Conservation (phyloP, 2,797 vertebrate species). For the Euphonia xanthogaster region DNA sequence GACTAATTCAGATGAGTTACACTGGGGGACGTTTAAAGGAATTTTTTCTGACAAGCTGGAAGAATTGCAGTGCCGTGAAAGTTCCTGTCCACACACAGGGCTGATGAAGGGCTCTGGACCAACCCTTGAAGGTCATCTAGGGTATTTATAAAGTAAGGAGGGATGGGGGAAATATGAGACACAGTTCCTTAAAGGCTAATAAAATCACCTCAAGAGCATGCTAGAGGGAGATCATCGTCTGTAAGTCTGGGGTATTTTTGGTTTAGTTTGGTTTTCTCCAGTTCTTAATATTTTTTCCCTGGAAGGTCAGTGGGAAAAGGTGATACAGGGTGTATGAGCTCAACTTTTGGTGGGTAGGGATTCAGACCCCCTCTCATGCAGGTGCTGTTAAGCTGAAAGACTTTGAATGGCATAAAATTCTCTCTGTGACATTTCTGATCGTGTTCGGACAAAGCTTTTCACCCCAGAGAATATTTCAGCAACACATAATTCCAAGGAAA, state of each 20-base stretch:
- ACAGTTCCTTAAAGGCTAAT: background rate
- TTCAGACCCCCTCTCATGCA: fast-evolving
- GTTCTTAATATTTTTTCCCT: background rate
- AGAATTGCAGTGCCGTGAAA: background rate
- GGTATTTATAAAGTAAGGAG: background rate
- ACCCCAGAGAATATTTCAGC: background rate
- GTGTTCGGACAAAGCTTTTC: background rate
- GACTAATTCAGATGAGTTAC: slow-evolving; percentile 43
- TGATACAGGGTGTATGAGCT: background rate
- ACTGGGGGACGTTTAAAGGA: background rate
- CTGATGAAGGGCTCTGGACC: background rate
- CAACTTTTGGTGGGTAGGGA: background rate
- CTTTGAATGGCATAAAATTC: background rate
- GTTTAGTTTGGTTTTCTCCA: background rate
- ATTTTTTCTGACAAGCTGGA: slow-evolving; percentile 5
- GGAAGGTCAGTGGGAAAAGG: background rate
- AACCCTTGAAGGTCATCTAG: background rate
- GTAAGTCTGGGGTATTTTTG: background rate
- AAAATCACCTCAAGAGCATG: background rate
- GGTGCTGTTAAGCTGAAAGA: background rate
- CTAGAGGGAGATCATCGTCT: background rate
- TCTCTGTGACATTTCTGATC: background rate
- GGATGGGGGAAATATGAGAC: background rate
- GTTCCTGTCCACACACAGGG: background rate
- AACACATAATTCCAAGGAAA: background rate